A percentile compares a stretch with the other conserved stretches of the same genome.
These are phyloP conservation scores for Microcebus ravelobensis DNA, from an alignment of 2,113 vertebrate genomes.

Conservation along the genomic window DNA sequence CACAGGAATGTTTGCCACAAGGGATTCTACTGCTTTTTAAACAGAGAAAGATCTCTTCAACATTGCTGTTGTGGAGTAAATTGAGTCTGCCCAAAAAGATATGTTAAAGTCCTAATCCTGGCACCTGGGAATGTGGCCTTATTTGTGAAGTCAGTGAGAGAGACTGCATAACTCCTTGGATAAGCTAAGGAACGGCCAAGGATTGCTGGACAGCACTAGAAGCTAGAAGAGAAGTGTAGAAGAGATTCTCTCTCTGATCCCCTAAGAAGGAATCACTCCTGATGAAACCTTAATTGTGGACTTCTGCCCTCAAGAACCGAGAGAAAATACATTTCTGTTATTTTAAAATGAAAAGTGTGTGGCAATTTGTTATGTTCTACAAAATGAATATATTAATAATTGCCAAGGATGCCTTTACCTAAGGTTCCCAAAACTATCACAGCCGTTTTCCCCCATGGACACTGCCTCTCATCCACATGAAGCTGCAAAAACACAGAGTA, in stretches of 20 bases:
- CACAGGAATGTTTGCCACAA: not conserved
- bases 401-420: not conserved
- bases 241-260: not conserved
- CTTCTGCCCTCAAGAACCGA: not conserved
- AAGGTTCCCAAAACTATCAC: not conserved
- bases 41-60: not conserved
- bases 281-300: not conserved
- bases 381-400: not conserved
- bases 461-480: not conserved
- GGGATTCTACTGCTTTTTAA: not conserved
- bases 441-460: not conserved
- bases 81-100: not conserved
- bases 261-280: not conserved
- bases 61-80: not conserved
- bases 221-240: not conserved
- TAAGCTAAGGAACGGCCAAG: not conserved
- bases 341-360: not conserved
- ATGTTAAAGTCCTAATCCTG: not conserved
- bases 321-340: not conserved
- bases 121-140: not conserved
- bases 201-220: not conserved
- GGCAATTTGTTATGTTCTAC: not conserved
- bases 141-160: not conserved
- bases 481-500: not conserved
- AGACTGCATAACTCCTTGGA: rapidly evolving